Evolutionary conservation across 2,113 vertebrate species (phyloP).

Genomic region (Mesitornis unicolor): DNA sequence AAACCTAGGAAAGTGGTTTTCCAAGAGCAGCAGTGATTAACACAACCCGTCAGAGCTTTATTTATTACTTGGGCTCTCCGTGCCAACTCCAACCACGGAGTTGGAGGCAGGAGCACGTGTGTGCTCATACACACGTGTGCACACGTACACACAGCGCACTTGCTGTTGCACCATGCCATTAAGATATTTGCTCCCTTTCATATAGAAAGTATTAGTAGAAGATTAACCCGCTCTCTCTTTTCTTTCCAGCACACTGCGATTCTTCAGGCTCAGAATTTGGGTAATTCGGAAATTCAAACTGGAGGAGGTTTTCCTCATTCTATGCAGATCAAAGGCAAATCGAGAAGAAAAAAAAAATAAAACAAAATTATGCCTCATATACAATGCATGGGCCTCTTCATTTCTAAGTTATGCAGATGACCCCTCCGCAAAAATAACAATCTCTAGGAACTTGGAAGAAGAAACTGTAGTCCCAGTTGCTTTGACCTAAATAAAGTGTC

Average conservation of each 20-base stretch:
- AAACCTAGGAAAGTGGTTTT: constrained; percentile 15
- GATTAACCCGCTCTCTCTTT: not conserved
- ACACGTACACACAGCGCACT: not conserved
- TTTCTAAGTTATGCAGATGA: constrained; percentile 48
- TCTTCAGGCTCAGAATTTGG: not conserved
- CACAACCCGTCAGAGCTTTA: constrained; percentile 25
- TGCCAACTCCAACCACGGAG: constrained; percentile 56
- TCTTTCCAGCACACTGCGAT: not conserved
- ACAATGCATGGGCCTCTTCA: not conserved
- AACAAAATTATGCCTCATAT: not conserved
- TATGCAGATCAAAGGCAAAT: constrained; percentile 34
- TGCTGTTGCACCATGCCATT: not conserved
- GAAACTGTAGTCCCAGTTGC: constrained; percentile 23
- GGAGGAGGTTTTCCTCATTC: not conserved
- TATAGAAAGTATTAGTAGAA: not conserved
- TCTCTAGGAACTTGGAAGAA: constrained; percentile 55
- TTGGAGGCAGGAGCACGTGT: not conserved
- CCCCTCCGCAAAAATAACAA: constrained; percentile 28
- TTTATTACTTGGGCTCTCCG: not conserved
- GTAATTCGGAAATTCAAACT: constrained; percentile 8
- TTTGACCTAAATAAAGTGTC: constrained; percentile 59
- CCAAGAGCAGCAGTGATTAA: constrained; percentile 38
- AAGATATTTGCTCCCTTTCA: not conserved
- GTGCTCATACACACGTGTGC: not conserved
- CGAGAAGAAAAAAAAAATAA: not conserved